phyloP scores from a whole-genome alignment of 1,140 invertebrate species.

The Telenomus remus region DNA sequence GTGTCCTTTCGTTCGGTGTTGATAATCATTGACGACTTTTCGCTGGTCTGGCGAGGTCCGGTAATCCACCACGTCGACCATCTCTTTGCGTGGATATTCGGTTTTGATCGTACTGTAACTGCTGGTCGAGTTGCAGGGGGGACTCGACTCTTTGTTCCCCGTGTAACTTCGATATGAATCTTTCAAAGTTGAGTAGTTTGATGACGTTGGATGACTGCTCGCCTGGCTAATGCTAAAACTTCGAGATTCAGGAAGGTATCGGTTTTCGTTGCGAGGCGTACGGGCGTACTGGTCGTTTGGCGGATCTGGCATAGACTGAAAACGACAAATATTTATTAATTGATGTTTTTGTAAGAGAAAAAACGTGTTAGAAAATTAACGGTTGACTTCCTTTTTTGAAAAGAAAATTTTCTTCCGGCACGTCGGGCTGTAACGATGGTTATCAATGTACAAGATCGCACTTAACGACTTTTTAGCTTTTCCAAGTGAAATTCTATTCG shows the following conservation, averaged over 20 bases:
- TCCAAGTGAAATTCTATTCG: slow-evolving; percentile 32
- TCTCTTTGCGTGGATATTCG: slow-evolving; percentile 59
- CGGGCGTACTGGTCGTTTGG: slow-evolving; percentile 66
- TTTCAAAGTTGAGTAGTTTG: slow-evolving; percentile 70
- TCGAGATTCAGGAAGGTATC: slow-evolving; percentile 67
- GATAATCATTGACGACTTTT: slow-evolving; percentile 49
- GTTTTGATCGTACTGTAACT: slow-evolving; percentile 70
- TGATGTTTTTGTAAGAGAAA: neutral
- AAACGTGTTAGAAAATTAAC: no score
- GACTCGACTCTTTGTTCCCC: slow-evolving; percentile 65
- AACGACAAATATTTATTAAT: neutral
- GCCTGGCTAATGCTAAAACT: slow-evolving; percentile 63
- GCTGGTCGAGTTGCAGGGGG: slow-evolving; percentile 64
- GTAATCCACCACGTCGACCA: slow-evolving; percentile 59
- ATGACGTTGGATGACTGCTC: slow-evolving; percentile 64
- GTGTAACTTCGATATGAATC: slow-evolving; percentile 69
- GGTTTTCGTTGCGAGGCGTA: slow-evolving; percentile 63
- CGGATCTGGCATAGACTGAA: slow-evolving; percentile 71
- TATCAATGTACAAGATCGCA: slow-evolving; percentile 17
- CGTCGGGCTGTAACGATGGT: slow-evolving; percentile 7
- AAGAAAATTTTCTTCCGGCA: no score
- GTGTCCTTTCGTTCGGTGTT: slow-evolving; percentile 55
- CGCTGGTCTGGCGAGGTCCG: slow-evolving; percentile 59
- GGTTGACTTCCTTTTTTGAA: no score
- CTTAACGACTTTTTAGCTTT: slow-evolving; percentile 38